phyloP scores from a whole-genome alignment of 2,797 vertebrate genomes.

The Cryptoblepharus egeriae region DNA sequence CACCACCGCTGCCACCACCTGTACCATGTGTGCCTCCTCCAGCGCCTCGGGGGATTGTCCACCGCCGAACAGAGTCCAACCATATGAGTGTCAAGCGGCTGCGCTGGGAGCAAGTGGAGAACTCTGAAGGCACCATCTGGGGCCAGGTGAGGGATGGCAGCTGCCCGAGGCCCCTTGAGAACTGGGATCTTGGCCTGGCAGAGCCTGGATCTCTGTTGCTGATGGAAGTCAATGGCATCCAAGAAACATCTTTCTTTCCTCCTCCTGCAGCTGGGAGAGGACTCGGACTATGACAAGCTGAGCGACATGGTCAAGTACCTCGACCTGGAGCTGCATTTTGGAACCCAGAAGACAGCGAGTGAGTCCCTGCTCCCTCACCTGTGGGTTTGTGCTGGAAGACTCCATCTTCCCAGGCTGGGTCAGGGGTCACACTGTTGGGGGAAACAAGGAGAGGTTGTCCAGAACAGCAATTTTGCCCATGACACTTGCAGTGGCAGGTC shows the following conservation, averaged over 20 bases:
- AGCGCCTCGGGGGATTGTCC: conserved; percentile 78
- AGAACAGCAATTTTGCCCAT: not conserved
- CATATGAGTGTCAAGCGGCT: conserved; percentile 98
- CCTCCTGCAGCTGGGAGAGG: conserved; percentile 89
- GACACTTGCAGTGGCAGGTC: too few relatives aligned
- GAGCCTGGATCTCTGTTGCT: too few relatives aligned
- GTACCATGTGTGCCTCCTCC: conserved; percentile 79
- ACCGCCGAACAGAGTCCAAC: conserved; percentile 85
- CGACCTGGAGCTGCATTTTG: conserved; percentile 95
- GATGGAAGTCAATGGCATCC: not conserved
- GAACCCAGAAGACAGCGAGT: conserved; percentile 93
- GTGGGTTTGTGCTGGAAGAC: not conserved
- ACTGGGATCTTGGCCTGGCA: too few relatives aligned
- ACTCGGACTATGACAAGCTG: conserved; percentile 95
- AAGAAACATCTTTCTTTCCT: not conserved
- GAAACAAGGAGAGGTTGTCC: fast-evolving
- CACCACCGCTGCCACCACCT: conserved; percentile 78
- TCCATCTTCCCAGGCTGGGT: not conserved
- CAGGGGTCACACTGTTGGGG: fast-evolving
- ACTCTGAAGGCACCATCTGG: conserved; percentile 98
- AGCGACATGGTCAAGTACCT: conserved; percentile 98
- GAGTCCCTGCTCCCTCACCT: conserved; percentile 70
- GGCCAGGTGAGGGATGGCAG: conserved; percentile 84
- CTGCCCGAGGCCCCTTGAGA: too few relatives aligned
- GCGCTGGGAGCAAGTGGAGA: conserved; percentile 99